A percentile compares a stretch with the other conserved stretches of the same genome.
These are phyloP conservation scores for Scelioninae gen. 1 DNA, from an alignment of 2,888 invertebrate genomes.

Conservation along the genomic window DNA sequence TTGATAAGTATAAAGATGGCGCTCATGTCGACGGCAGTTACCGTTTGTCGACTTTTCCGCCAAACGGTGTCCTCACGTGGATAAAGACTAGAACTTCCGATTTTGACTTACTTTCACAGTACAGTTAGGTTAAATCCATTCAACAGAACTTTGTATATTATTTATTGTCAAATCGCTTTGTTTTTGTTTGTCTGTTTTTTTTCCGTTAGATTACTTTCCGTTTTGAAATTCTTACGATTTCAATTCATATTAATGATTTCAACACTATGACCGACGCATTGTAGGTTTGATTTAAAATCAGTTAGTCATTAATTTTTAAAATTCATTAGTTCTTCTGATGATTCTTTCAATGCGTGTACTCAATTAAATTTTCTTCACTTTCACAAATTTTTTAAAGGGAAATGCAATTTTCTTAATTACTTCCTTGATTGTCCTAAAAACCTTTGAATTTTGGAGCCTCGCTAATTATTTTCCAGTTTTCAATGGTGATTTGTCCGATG, in stretches of 20 bases:
- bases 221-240: too few relatives aligned
- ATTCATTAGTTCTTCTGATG: too few relatives aligned
- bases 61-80: background rate
- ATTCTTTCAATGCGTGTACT: too few relatives aligned
- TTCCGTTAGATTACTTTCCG: too few relatives aligned
- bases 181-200: too few relatives aligned
- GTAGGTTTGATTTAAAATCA: too few relatives aligned
- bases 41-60: background rate
- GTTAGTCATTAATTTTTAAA: too few relatives aligned
- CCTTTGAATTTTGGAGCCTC: constrained; percentile 29
- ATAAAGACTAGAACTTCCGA: background rate
- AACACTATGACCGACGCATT: too few relatives aligned
- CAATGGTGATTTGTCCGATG: constrained; percentile 42
- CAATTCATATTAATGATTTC: too few relatives aligned
- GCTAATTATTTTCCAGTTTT: constrained; percentile 42
- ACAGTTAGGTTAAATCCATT: too few relatives aligned
- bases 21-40: background rate
- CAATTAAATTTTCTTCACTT: background rate
- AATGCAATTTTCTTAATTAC: background rate
- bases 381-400: background rate
- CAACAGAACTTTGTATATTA: background rate
- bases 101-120: background rate
- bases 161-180: background rate
- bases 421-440: constrained; percentile 17
- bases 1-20: background rate